These are phyloP conservation scores for Platyscapa corneri DNA, from an alignment of 1,140 invertebrate species.

Conservation along the genomic window DNA sequence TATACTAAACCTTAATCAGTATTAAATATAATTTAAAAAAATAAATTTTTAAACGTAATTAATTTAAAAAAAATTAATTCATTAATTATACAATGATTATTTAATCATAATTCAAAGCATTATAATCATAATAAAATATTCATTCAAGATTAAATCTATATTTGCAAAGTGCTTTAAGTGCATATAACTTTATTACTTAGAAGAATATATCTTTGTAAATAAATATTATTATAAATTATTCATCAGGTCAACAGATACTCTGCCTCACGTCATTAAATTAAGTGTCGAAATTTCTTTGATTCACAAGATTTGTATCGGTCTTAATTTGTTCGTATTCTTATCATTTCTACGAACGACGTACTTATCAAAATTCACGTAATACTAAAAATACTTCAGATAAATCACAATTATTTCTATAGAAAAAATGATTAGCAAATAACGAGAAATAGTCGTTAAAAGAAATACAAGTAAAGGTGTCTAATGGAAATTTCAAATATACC, in stretches of 20 bases:
- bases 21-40: too few species aligned
- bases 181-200: too few species aligned
- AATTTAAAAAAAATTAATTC: not conserved
- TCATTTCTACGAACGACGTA: not conserved
- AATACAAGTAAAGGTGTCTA: not conserved
- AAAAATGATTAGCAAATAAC: slow-evolving; percentile 22
- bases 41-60: not conserved
- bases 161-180: not conserved
- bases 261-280: not conserved
- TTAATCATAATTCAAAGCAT: not conserved
- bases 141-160: not conserved
- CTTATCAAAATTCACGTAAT: not conserved
- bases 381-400: slow-evolving; percentile 23
- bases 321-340: slow-evolving; percentile 31
- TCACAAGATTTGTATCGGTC: slow-evolving; percentile 27
- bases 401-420: not conserved
- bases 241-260: not conserved
- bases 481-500: slow-evolving; percentile 43
- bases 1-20: too few species aligned
- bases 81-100: not conserved
- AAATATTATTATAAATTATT: too few species aligned
- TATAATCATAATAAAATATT: not conserved
- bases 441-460: slow-evolving; percentile 13
- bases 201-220: too few species aligned
- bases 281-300: slow-evolving; percentile 8